Conservation (phyloP, 2,888 invertebrate genomes). For the Synanthedon formicaeformis region DNA sequence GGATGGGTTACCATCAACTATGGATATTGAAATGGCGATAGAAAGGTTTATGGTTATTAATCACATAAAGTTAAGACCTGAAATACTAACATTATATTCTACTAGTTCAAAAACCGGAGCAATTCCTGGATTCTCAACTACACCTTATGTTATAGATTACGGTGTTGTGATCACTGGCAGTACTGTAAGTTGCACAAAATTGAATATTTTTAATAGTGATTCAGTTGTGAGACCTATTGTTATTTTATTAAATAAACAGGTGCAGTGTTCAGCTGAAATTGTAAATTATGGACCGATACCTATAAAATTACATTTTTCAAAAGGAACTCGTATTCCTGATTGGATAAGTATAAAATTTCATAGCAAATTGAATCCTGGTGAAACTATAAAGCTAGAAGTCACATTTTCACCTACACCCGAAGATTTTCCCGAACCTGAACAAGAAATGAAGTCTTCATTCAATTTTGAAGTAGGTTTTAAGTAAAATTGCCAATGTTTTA, state of each 20-base stretch:
- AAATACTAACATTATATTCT: conserved; percentile 35
- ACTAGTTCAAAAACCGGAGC: conserved; percentile 34
- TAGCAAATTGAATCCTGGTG: conserved; percentile 56
- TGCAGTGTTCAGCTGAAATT: conserved; percentile 52
- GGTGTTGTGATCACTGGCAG: conserved; percentile 66
- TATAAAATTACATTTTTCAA: conserved; percentile 52
- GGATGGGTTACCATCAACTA: conserved; percentile 61
- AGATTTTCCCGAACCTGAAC: conserved; percentile 51
- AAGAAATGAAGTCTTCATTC: conserved; percentile 46
- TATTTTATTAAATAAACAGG: conserved; percentile 19
- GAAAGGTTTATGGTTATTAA: conserved; percentile 65
- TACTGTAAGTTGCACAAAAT: conserved; percentile 26
- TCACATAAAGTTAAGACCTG: conserved; percentile 49
- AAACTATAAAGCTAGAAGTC: conserved; percentile 58
- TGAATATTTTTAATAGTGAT: not conserved
- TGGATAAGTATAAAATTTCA: conserved; percentile 48
- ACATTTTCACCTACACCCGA: conserved; percentile 59
- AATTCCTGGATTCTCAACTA: conserved; percentile 59
- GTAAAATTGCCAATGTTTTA: not conserved
- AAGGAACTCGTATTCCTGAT: conserved; percentile 31
- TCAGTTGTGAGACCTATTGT: not conserved
- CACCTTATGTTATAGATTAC: conserved; percentile 68
- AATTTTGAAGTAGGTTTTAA: conserved; percentile 53
- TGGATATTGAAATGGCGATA: conserved; percentile 73
- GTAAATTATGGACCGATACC: conserved; percentile 69